Evolutionary conservation across 1,140 invertebrate species (phyloP), one percentile per base, ranked within the genome.

Genomic region (Drosophila oshimai): DNA sequence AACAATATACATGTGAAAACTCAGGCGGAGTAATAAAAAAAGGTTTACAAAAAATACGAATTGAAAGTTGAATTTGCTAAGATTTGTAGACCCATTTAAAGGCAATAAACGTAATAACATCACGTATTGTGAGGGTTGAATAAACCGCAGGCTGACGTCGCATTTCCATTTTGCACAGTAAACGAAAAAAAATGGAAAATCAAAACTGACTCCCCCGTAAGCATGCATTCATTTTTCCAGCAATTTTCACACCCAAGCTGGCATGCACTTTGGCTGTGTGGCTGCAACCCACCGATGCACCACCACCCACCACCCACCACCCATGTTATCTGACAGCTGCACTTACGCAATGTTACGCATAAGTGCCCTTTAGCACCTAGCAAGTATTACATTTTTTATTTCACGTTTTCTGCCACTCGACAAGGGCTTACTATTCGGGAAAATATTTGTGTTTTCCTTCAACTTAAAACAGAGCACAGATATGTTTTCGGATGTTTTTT

Each of bases 161-260:
- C 31, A 64, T 42, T 42, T 60, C 57, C 55, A 57, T 39, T 57
- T 39, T 22, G 10, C 20, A n/a, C 18, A 61, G 13, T 17, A 18
- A 28, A 58, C 33, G 17, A 44, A 13, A 65, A 41, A 44, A 13
- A 65, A 41, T 65, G 26, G 34, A 31, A 65, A 67, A 65, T 67
- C 60, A 67, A 65, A 67, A 39, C 60, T 50, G 22, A 26, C 28
- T 41, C 20, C 26, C 26, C 58, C 33, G 26, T 50, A 18, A 50
- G 26, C 58, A 29, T 49, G 33, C 62, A 67, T 50, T 69, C 67
- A 51, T 73, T 75, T 74, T 79, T 86, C 75, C 80, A 79, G 70
- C 67, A 84, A 84, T 80, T 86, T 84, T 86, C 80, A 86, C 65
- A 84, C 75, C 44, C 71, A 86, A 84, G 80, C 79, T 84, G 80